These are phyloP conservation scores for Luidia sarsii DNA, from an alignment of 53 echinoderm and acorn worm species.

Conservation along the genomic window DNA sequence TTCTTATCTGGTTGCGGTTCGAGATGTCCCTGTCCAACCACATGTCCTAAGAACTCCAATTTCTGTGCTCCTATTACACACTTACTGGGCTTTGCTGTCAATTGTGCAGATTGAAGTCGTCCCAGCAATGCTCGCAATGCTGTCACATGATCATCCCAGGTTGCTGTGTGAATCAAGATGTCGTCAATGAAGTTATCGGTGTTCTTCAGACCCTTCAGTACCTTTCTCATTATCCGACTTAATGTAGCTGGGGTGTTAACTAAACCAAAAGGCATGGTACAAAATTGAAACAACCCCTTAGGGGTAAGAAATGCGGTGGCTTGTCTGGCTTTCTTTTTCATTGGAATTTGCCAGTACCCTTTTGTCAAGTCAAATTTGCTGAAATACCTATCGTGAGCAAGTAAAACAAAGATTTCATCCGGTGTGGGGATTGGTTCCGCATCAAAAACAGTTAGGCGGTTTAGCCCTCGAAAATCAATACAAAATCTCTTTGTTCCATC, in stretches of 20 bases:
- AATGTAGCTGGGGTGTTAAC: constrained; percentile 53
- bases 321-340: constrained; percentile 20
- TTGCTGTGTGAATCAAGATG: constrained; percentile 39
- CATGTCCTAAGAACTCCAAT: constrained; percentile 33
- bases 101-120: not conserved
- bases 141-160: constrained; percentile 24
- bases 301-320: constrained; percentile 47
- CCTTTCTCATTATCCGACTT: constrained; percentile 47
- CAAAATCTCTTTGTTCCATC: constrained; percentile 53
- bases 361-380: constrained; percentile 52
- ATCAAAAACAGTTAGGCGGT: constrained; percentile 42
- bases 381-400: constrained; percentile 47
- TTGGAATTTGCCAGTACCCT: constrained; percentile 54
- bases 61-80: constrained; percentile 1
- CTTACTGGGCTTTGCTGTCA: constrained; percentile 44
- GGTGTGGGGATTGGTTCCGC: constrained; percentile 46
- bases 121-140: not conserved
- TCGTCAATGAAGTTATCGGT: constrained; percentile 51
- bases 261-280: constrained; percentile 55
- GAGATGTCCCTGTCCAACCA: constrained; percentile 21
- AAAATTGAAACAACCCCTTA: constrained; percentile 47
- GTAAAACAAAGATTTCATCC: constrained; percentile 48
- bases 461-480: constrained; percentile 40
- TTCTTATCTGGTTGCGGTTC: constrained; percentile 22
- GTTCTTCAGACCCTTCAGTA: constrained; percentile 14